Percentiles rank a stretch among this genome's conserved stretches.
These are phyloP conservation scores for Cardiocondyla obscurior DNA, from an alignment of 1,140 invertebrate species.

Conservation along the genomic window DNA sequence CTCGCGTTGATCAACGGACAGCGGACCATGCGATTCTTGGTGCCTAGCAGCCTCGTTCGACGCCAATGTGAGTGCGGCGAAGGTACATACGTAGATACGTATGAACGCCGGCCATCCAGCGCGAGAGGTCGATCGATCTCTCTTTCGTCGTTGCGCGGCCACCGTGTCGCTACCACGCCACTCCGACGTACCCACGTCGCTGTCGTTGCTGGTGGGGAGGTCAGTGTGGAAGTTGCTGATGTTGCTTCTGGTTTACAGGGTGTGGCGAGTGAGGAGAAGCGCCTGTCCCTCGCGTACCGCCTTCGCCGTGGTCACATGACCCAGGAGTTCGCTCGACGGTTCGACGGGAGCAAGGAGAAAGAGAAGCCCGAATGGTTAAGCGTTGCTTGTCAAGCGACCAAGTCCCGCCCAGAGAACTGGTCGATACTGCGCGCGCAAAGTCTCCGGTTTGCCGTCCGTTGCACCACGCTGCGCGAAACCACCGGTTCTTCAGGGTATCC, in stretches of 20 bases:
- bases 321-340: background rate
- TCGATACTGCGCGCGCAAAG: constrained; percentile 15
- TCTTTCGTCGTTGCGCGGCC: constrained; percentile 77
- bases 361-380: background rate
- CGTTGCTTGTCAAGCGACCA: background rate
- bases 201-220: constrained; percentile 43
- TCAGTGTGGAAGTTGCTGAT: constrained; percentile 47
- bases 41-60: constrained; percentile 18
- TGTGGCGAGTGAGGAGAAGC: constrained; percentile 75
- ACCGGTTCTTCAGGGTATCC: background rate
- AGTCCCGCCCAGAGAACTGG: constrained; percentile 13
- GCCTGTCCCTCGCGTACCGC: constrained; percentile 72
- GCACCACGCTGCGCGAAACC: constrained; percentile 9
- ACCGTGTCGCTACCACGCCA: constrained; percentile 66
- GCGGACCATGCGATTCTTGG: background rate
- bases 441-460: background rate
- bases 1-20: constrained; percentile 13
- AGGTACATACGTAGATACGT: constrained; percentile 67
- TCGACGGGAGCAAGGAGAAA: background rate
- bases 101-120: constrained; percentile 74
- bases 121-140: constrained; percentile 79
- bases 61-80: constrained; percentile 58
- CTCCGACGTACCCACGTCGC: constrained; percentile 64
- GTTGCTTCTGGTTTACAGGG: constrained; percentile 34
- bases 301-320: constrained; percentile 64